Percentiles rank a stretch among this genome's conserved stretches.
phyloP scores from a whole-genome alignment of 2,113 vertebrate genomes.

The Apteryx owenii region DNA sequence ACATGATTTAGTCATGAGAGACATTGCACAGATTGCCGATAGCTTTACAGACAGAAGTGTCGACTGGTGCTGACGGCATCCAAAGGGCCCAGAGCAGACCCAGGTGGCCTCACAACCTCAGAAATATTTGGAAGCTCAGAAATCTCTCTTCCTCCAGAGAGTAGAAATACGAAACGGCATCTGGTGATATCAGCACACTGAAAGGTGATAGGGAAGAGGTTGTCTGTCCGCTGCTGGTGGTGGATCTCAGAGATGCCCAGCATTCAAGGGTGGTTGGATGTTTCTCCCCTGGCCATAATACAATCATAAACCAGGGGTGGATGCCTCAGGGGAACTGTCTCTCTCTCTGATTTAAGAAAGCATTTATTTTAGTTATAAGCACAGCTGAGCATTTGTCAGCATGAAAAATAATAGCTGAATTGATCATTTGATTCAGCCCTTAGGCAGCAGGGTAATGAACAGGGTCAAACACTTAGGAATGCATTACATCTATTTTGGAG shows the following conservation, averaged over 20 bases:
- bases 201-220: neutral
- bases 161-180: rapidly evolving
- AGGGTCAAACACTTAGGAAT: neutral
- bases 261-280: too few species aligned
- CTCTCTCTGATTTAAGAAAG: neutral
- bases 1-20: neutral
- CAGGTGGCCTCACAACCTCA: neutral
- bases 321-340: rapidly evolving
- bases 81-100: neutral
- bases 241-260: too few species aligned
- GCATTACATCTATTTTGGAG: neutral
- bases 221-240: rapidly evolving
- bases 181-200: neutral
- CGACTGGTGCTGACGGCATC: neutral
- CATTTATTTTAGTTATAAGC: neutral
- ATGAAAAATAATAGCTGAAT: neutral
- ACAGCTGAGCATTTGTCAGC: neutral
- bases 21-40: neutral
- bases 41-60: neutral
- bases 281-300: too few species aligned
- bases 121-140: neutral
- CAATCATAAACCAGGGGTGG: neutral
- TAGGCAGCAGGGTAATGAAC: neutral
- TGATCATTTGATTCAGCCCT: neutral
- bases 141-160: neutral